Conservation (phyloP, 2,113 vertebrate genomes). For the Rhagologus leucostigma region DNA sequence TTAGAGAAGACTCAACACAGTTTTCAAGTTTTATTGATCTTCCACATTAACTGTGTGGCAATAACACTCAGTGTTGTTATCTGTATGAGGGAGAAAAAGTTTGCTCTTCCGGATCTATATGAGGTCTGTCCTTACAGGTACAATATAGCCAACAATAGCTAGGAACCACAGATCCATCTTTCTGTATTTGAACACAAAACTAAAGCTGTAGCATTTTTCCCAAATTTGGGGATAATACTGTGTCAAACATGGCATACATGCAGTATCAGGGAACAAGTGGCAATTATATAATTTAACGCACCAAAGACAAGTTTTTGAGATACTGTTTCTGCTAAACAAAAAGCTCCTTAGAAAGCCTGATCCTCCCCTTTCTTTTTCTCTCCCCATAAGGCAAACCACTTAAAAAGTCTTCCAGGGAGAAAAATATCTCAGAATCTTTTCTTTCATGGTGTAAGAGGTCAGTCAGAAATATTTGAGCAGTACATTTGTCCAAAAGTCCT, state of each 20-base stretch:
- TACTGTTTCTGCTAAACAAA: slow-evolving; percentile 5
- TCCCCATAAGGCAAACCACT: not conserved
- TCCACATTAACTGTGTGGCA: slow-evolving; percentile 2
- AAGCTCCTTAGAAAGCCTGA: not conserved
- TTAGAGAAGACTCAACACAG: slow-evolving; percentile 47
- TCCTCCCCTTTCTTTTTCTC: not conserved
- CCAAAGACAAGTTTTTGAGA: slow-evolving; percentile 24
- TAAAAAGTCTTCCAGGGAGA: not conserved
- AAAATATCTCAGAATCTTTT: not conserved
- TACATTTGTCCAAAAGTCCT: not conserved
- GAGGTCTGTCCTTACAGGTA: slow-evolving; percentile 23
- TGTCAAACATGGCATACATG: slow-evolving; percentile 6
- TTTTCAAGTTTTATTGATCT: slow-evolving; percentile 58
- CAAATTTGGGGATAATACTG: not conserved
- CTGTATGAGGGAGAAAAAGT: slow-evolving; percentile 5
- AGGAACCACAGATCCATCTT: not conserved
- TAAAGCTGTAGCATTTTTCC: slow-evolving; percentile 11
- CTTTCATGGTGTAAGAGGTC: slow-evolving; percentile 11
- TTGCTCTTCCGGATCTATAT: not conserved
- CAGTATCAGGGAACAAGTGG: not conserved
- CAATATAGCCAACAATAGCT: not conserved
- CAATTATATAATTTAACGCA: not conserved
- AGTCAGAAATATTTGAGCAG: not conserved
- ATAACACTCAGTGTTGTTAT: not conserved
- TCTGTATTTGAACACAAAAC: slow-evolving; percentile 4